Evolutionary conservation across 2,797 vertebrate genomes (phyloP), one percentile per base, ranked within the genome.

Genomic region (Pangasius djambal): DNA sequence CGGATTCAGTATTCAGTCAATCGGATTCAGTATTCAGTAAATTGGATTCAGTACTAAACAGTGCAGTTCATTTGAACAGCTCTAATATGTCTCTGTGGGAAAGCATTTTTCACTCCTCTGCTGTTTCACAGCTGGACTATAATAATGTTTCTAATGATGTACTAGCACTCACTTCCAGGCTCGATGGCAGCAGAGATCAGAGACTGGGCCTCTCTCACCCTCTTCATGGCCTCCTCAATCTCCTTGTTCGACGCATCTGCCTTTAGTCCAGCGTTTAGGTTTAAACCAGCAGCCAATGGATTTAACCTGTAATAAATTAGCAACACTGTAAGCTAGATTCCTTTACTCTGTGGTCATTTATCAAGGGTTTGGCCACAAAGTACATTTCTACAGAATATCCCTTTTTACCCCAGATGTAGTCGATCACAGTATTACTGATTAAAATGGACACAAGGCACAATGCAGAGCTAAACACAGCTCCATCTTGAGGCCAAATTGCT

Each of bases 161-260:
- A 13, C 3, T 59, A 83, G 16, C 25, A 95, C 96, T 96, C 90
- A 97, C 96, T 96, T 97, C 99, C 98, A 92, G 99, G 98, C 94
- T 99, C 98, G 48, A 99, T 99, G 89, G 98, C 99, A 89, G 98
- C 99, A 93, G 98, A 99, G 90, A 99, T 99, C 89, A 99, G 91
- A 4, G 99, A 99, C 94, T 99, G 99, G 87, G 99, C 98, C 94
- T 99, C 99, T 91, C 98, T 92, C 81, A 99, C 99, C 94, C 98
- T 97, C 94, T 99, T 99, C 99, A 99, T 99, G n/a, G 99, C 98
- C 93, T 99, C 99, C 95, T 99, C 98, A 34, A 99, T 99, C 94
- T 99, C 99, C 95, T 99, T 99, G 92, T 97, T 99, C 81, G 98
- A 98, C 72, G 97, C 96, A 86, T 99, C 98, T 0, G 96, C 96